Evolutionary conservation across 1,140 invertebrate species (phyloP).

Genomic region (Polyergus mexicanus): DNA sequence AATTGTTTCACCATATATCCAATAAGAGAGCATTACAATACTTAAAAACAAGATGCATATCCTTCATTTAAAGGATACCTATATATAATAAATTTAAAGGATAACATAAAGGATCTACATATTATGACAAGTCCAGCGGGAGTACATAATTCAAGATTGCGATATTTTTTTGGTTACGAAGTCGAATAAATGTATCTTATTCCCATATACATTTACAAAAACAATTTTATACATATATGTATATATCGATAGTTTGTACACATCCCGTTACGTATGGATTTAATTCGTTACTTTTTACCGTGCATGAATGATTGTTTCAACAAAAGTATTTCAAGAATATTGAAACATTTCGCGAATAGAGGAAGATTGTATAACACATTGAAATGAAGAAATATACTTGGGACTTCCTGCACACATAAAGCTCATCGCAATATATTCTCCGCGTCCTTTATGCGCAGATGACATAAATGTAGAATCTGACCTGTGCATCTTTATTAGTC

Average conservation of each 20-base stretch:
- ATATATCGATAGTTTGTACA: constrained; percentile 54
- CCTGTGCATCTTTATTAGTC: constrained; percentile 78
- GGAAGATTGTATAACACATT: constrained; percentile 35
- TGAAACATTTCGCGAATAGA: constrained; percentile 25
- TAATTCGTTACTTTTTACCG: constrained; percentile 13
- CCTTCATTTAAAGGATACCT: constrained; percentile 42
- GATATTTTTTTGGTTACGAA: constrained; percentile 62
- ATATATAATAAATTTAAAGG: constrained; percentile 3
- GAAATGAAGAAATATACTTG: constrained; percentile 54
- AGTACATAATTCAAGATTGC: constrained; percentile 70
- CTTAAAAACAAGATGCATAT: constrained; percentile 64
- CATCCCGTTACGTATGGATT: constrained; percentile 51
- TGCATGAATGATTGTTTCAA: constrained; percentile 38
- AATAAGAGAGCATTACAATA: constrained; percentile 72
- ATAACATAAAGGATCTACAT: constrained; percentile 29
- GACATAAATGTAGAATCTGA: constrained; percentile 81
- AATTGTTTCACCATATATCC: constrained; percentile 71
- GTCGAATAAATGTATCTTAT: constrained; percentile 54
- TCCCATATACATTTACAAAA: constrained; percentile 56
- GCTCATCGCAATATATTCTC: constrained; percentile 70
- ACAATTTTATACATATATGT: constrained; percentile 55
- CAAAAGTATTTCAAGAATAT: constrained; percentile 34
- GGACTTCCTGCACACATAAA: constrained; percentile 71
- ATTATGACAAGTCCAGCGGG: constrained; percentile 59
- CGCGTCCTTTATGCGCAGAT: constrained; percentile 64